These are phyloP conservation scores for Saccostrea echinata DNA, from an alignment of 1,140 invertebrate genomes.

Conservation along the genomic window DNA sequence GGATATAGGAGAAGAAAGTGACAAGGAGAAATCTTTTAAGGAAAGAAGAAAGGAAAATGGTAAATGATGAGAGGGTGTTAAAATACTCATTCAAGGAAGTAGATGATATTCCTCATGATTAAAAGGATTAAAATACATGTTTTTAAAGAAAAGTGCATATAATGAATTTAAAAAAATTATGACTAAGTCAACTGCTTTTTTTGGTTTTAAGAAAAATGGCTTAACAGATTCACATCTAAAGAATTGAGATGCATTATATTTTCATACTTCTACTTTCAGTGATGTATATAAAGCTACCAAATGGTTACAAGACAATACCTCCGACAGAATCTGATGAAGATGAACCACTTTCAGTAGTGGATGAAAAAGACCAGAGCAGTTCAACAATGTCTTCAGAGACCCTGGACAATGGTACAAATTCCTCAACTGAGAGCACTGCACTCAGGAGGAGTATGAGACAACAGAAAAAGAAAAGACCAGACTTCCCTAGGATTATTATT, in stretches of 20 bases:
- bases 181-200: too few relatives aligned
- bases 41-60: slow-evolving; percentile 56
- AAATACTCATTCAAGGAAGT: background rate
- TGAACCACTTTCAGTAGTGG: slow-evolving; percentile 38
- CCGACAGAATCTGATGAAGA: slow-evolving; percentile 46
- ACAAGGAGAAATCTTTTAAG: slow-evolving; percentile 50
- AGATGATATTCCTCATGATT: background rate
- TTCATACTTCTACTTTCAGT: slow-evolving; percentile 64
- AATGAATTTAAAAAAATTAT: too few relatives aligned
- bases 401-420: background rate
- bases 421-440: background rate
- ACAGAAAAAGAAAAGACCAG: slow-evolving; percentile 62
- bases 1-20: slow-evolving; percentile 46
- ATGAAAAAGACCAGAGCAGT: slow-evolving; percentile 38
- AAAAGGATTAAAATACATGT: background rate
- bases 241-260: background rate
- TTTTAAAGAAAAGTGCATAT: too few relatives aligned
- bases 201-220: too few relatives aligned
- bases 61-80: background rate
- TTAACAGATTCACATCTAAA: too few relatives aligned
- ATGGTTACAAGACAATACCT: slow-evolving; percentile 52
- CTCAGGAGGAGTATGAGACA: slow-evolving; percentile 63
- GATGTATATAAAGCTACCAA: slow-evolving; percentile 68
- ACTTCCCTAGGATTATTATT: slow-evolving; percentile 65
- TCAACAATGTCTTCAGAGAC: background rate